phyloP scores from a whole-genome alignment of 2,888 invertebrate genomes.

The Drosophila pegasa region DNA sequence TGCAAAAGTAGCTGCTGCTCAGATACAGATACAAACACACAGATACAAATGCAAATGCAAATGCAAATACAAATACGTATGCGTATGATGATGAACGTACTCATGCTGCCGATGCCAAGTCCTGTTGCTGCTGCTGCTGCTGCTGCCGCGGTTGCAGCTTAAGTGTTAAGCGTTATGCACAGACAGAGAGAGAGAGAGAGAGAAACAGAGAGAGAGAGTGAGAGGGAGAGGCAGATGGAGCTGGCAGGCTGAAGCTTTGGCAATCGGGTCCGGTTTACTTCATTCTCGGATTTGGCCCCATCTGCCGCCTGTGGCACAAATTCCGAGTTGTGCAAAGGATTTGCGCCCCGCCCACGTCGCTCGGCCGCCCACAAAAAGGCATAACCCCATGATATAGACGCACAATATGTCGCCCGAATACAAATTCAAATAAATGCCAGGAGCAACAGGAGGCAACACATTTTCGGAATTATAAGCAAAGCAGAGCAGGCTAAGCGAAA shows the following conservation, averaged over 20 bases:
- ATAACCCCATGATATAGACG: conserved; percentile 54
- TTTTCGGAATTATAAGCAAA: conserved; percentile 75
- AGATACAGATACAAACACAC: conserved; percentile 13
- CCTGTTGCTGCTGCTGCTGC: conserved; percentile 13
- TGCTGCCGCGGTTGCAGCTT: conserved; percentile 72
- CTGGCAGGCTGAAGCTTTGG: conserved; percentile 11
- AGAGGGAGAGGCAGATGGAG: conserved; percentile 6
- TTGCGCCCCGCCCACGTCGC: conserved; percentile 50
- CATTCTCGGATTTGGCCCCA: conserved; percentile 47
- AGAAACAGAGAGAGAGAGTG: neutral
- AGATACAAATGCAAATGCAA: conserved; percentile 16
- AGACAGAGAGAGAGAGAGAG: conserved; percentile 30
- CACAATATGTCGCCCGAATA: conserved; percentile 59
- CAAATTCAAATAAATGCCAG: conserved; percentile 79
- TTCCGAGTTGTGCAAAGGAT: conserved; percentile 74
- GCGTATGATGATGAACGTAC: conserved; percentile 39
- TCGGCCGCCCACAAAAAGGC: conserved; percentile 7
- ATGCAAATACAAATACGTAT: conserved; percentile 21
- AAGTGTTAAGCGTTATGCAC: conserved; percentile 83
- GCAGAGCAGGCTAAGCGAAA: conserved; percentile 66
- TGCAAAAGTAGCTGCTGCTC: conserved; percentile 48
- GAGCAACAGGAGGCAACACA: conserved; percentile 80
- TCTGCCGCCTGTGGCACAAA: conserved; percentile 71
- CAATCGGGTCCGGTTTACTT: conserved; percentile 35
- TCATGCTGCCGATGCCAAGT: conserved; percentile 36